Conservation (phyloP, 2,888 invertebrate genomes). For the Epirrhoe tristata region DNA sequence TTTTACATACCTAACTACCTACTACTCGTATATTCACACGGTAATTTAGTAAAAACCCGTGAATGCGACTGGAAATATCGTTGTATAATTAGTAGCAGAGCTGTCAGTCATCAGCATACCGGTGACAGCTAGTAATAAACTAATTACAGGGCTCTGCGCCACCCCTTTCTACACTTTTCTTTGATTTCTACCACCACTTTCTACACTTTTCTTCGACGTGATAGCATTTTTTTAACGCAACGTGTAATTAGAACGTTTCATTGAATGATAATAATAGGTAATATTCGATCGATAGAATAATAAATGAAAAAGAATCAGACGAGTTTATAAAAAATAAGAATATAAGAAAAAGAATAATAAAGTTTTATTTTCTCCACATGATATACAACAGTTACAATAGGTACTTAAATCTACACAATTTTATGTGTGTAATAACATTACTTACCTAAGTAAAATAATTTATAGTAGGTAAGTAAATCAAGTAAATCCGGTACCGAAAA, state of each 20-base stretch:
- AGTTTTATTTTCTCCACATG: too few species aligned
- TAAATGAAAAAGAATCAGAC: not conserved
- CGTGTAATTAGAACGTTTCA: constrained; percentile 62
- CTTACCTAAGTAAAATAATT: too few species aligned
- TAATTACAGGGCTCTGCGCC: constrained; percentile 71
- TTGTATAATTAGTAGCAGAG: constrained; percentile 59
- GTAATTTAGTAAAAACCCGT: constrained; percentile 34
- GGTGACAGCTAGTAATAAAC: constrained; percentile 70
- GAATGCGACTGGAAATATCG: constrained; percentile 36
- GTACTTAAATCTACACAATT: too few species aligned
- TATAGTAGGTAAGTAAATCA: too few species aligned
- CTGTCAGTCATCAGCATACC: constrained; percentile 65
- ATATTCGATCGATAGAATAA: constrained; percentile 27
- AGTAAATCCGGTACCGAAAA: too few species aligned
- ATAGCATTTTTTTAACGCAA: constrained; percentile 59
- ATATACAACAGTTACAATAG: too few species aligned
- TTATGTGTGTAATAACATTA: too few species aligned
- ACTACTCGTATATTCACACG: constrained; percentile 36
- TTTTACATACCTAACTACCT: constrained; percentile 1
- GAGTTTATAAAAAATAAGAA: not conserved
- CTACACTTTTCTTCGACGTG: constrained; percentile 39
- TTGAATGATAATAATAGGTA: constrained; percentile 33
- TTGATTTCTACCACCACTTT: constrained; percentile 70
- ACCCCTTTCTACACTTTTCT: constrained; percentile 77
- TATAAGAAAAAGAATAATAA: too few species aligned